A percentile compares a stretch with the other conserved stretches of the same genome.
Conservation (phyloP, 2,797 vertebrate species). For the Sebastes jordani region DNA sequence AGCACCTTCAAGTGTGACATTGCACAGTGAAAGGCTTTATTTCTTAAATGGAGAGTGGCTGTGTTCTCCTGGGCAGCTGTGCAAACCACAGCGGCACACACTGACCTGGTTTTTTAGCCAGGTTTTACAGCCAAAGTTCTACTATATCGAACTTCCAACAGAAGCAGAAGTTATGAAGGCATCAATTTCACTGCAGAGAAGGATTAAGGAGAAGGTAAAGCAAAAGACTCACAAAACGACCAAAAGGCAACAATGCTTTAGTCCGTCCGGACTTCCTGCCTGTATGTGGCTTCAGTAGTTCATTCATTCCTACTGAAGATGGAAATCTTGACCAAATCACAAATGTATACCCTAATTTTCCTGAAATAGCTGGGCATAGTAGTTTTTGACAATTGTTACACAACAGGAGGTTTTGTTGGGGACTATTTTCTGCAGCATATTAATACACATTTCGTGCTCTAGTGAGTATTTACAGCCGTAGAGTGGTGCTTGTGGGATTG, state of each 20-base stretch:
- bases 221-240: not conserved
- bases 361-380: not conserved
- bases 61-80: not conserved
- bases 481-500: not conserved
- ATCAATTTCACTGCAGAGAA: not conserved
- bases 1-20: not conserved
- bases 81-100: not conserved
- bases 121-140: not conserved
- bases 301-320: not conserved
- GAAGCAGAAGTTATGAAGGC: not conserved
- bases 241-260: not conserved
- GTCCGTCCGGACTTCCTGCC: not conserved
- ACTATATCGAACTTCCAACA: not conserved
- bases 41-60: not conserved
- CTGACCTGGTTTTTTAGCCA: slow-evolving; percentile 1
- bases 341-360: not conserved
- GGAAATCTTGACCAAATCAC: not conserved
- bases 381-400: not conserved
- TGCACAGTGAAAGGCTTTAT: not conserved
- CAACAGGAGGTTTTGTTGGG: not conserved
- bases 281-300: not conserved
- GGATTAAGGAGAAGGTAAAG: not conserved
- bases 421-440: not conserved
- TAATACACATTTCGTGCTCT: not conserved
- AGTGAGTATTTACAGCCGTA: not conserved